Percentiles rank a stretch among this genome's conserved stretches.
Evolutionary conservation across 2,888 invertebrate species (phyloP).

Genomic region (Branchinecta sandiegonensis): DNA sequence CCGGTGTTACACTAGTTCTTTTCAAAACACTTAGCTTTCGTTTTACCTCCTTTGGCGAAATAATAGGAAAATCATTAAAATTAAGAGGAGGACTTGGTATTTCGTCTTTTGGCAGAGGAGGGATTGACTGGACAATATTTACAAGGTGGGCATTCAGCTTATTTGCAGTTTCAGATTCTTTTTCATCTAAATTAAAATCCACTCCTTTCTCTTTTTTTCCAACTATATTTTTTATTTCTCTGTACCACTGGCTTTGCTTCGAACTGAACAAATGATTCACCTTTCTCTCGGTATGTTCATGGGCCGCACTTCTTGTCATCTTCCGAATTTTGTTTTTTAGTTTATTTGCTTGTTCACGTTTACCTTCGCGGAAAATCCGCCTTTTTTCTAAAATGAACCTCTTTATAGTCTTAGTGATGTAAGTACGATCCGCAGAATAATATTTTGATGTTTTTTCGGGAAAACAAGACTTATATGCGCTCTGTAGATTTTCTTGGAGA

Average conservation of each 20-base stretch:
- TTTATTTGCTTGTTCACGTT: constrained; percentile 5
- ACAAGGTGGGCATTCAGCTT: not conserved
- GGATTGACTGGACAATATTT: not conserved
- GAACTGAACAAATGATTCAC: not conserved
- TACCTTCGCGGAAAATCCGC: not conserved
- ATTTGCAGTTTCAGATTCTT: constrained; percentile 3
- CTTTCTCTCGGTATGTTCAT: constrained; percentile 1
- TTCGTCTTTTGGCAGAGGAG: constrained; percentile 11
- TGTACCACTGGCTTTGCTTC: not conserved
- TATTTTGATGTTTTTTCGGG: too few relatives aligned
- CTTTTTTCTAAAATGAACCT: not conserved
- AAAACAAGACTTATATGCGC: not conserved
- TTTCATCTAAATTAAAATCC: constrained; percentile 5
- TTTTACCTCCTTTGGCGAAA: not conserved
- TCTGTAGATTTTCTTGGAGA: not conserved
- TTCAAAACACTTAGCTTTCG: not conserved
- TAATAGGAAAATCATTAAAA: not conserved
- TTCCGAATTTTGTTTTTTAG: constrained; percentile 6
- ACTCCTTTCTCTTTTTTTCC: not conserved
- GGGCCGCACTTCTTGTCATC: constrained; percentile 5
- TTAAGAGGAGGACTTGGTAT: not conserved
- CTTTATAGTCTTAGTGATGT: not conserved
- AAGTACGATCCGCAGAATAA: not conserved
- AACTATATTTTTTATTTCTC: not conserved
- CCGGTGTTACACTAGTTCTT: constrained; percentile 11